Conservation (phyloP, 2,113 vertebrate species). For the Chaetodon auriga region DNA sequence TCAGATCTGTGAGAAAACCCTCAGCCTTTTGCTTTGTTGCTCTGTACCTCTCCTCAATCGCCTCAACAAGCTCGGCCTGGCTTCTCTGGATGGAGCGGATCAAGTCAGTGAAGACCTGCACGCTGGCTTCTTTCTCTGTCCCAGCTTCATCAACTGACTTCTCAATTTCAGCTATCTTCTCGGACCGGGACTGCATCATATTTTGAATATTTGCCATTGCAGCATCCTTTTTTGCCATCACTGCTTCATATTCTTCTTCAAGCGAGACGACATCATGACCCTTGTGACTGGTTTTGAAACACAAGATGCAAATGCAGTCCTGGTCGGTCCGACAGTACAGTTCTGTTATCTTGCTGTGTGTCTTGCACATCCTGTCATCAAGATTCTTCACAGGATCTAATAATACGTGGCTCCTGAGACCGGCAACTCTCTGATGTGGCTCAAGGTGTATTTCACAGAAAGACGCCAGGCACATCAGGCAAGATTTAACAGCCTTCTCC, state of each 20-base stretch:
- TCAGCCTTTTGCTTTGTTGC: slow-evolving; percentile 24
- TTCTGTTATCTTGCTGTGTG: slow-evolving; percentile 41
- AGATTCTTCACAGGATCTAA: slow-evolving; percentile 47
- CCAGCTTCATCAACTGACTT: slow-evolving; percentile 2
- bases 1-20: slow-evolving; percentile 39
- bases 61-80: slow-evolving; percentile 27
- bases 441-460: slow-evolving; percentile 62
- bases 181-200: not conserved
- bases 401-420: slow-evolving; percentile 55
- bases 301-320: slow-evolving; percentile 41
- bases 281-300: slow-evolving; percentile 64
- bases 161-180: slow-evolving; percentile 37
- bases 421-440: slow-evolving; percentile 47
- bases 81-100: slow-evolving; percentile 21
- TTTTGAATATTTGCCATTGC: slow-evolving; percentile 8
- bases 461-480: slow-evolving; percentile 40
- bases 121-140: slow-evolving; percentile 11
- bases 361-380: slow-evolving; percentile 53
- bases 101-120: slow-evolving; percentile 43
- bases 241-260: slow-evolving; percentile 50
- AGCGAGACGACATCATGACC: slow-evolving; percentile 30
- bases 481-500: slow-evolving; percentile 78
- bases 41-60: slow-evolving; percentile 40
- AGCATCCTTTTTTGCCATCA: slow-evolving; percentile 11
- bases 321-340: slow-evolving; percentile 53